Conservation (phyloP, 2,797 vertebrate genomes). For the Pangasius djambal region DNA sequence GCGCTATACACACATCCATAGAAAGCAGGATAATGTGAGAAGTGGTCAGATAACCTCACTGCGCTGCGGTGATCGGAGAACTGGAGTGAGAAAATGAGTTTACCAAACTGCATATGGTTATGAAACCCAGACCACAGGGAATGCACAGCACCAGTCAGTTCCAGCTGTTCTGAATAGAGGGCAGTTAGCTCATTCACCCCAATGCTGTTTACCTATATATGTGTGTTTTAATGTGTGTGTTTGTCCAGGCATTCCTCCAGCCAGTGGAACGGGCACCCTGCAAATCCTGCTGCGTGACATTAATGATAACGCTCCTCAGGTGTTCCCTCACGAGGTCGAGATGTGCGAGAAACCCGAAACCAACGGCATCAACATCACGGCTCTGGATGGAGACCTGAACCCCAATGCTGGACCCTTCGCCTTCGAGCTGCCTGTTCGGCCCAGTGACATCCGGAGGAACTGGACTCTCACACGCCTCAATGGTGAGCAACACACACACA, state of each 20-base stretch:
- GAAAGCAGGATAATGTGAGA: background rate
- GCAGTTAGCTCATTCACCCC: background rate
- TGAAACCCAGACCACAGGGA: slow-evolving; percentile 2
- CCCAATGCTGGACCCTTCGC: slow-evolving; percentile 94
- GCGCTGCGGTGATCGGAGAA: background rate
- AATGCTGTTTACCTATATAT: background rate
- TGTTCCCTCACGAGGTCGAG: slow-evolving; percentile 89
- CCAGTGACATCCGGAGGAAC: slow-evolving; percentile 86
- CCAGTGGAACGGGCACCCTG: slow-evolving; percentile 94
- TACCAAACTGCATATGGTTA: background rate
- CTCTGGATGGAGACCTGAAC: slow-evolving; percentile 90
- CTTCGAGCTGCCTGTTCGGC: slow-evolving; percentile 88
- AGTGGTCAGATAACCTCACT: background rate
- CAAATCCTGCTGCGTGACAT: slow-evolving; percentile 93
- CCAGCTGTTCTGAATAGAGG: background rate
- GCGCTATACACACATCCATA: background rate
- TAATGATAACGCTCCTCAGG: slow-evolving; percentile 95
- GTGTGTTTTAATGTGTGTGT: slow-evolving; percentile 21
- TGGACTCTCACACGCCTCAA: slow-evolving; percentile 94
- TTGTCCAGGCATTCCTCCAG: slow-evolving; percentile 81
- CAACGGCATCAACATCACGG: slow-evolving; percentile 96
- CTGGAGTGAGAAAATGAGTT: slow-evolving; percentile 2
- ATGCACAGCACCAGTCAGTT: background rate
- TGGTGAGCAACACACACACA: slow-evolving; percentile 72
- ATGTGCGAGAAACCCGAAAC: slow-evolving; percentile 92